Conservation (phyloP, 2,888 invertebrate species). For the Sinodicranocentrus sp. region DNA sequence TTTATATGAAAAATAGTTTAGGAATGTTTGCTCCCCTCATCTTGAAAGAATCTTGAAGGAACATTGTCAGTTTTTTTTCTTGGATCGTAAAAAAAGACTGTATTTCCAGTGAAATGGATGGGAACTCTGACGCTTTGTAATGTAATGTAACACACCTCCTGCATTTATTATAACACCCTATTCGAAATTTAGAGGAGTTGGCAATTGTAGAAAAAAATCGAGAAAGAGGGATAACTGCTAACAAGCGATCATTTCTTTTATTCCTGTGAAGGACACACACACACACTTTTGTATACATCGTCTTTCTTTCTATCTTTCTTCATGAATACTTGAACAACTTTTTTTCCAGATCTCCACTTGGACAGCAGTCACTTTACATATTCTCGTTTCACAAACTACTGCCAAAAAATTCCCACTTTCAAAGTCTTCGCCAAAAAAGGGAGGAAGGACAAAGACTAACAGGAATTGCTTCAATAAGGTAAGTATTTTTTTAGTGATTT, state of each 20-base stretch:
- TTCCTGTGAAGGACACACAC: background rate
- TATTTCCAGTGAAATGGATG: constrained; percentile 10
- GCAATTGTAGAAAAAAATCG: constrained; percentile 19
- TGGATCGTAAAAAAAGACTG: constrained; percentile 24
- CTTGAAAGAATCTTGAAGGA: background rate
- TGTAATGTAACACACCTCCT: background rate
- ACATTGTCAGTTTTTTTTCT: constrained; percentile 11
- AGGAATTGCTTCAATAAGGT: background rate
- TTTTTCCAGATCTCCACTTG: background rate
- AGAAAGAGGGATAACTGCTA: constrained; percentile 45
- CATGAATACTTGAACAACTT: constrained; percentile 49
- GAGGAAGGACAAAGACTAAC: constrained; percentile 10
- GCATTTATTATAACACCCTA: constrained; percentile 15
- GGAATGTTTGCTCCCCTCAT: background rate
- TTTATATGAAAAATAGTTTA: background rate
- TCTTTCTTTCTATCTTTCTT: too few species aligned
- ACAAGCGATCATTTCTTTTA: constrained; percentile 46
- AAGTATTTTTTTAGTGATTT: background rate
- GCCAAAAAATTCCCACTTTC: constrained; percentile 11
- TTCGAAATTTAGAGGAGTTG: background rate
- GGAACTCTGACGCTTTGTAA: background rate
- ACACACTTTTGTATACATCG: background rate
- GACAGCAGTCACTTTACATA: background rate
- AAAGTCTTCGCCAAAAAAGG: background rate
- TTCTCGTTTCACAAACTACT: constrained; percentile 7